Base-by-base conservation (phyloP, 2,113 vertebrate species). In the Cyanoliseus patagonus region DNA sequence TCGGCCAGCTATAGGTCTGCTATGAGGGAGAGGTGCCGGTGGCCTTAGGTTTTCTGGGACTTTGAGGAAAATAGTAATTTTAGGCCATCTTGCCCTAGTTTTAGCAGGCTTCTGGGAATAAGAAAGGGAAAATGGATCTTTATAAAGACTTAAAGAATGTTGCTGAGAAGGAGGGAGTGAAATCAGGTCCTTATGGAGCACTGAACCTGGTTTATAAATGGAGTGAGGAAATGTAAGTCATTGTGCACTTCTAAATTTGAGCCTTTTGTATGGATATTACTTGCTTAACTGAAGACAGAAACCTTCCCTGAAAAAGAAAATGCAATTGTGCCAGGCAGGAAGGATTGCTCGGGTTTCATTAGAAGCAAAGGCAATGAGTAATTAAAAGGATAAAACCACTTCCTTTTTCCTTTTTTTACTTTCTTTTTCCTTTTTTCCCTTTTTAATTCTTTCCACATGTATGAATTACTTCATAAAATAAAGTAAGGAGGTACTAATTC, bases 31-130 rank as follows among this genome's bases (percentile, higher is more conserved):
- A 74, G 92, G 62, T 81, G 76, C 73, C 11, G 9, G 61, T 77
- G 84, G 83, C 83, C 84, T 82, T 74, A 79, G 74, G 73, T 89
- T 95, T 91, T 86, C 83, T 94, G 93, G 59, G 61, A 78, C 86
- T 96, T 96, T 91, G 90, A 95, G 96, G 93, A 87, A 97, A 97
- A 92, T 42, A 53, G 82, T 96, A 94, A 95, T 96, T 97, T 95
- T 95, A 93, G 92, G 88, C 86, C 85, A 89, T 33, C 59, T 93
- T 97, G 94, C 73, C 95, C 92, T 97, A 97, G 94, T 94, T 97
- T 97, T 95, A 83, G 16, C 63, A 88, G 94, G 67, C 93, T 95
- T 93, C 68, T 97, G 97, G 97, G 95, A 97, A 96, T 97, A 94
- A 90, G 63, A 75, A 94, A 92, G 74, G 97, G 85, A 87, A 95